Evolutionary conservation across 2,888 invertebrate genomes (phyloP).

Genomic region (Uropetala carovei): DNA sequence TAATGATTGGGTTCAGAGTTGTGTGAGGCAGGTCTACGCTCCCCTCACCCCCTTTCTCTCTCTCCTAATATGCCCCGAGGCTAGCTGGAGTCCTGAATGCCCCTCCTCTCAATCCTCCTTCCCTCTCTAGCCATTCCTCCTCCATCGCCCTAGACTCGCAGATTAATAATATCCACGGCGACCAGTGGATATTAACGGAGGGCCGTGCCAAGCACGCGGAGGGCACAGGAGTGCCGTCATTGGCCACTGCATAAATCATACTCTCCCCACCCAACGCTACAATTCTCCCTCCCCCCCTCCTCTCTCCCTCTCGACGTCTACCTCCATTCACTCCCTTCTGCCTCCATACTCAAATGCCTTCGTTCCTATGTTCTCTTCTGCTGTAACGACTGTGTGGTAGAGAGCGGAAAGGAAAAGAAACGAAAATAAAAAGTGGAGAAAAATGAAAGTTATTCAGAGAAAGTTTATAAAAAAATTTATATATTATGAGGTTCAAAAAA

Average conservation of each 20-base stretch:
- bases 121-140: neutral
- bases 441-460: neutral
- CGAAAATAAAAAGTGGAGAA: neutral
- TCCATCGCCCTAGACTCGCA: constrained; percentile 20
- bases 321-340: neutral
- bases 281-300: neutral
- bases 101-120: neutral
- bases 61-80: neutral
- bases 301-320: neutral
- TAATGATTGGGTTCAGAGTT: neutral
- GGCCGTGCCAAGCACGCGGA: constrained; percentile 48
- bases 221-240: constrained; percentile 44
- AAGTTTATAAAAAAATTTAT: neutral
- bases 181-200: constrained; percentile 52
- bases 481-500: neutral
- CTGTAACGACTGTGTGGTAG: neutral
- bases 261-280: neutral
- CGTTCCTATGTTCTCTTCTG: neutral
- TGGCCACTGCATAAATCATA: constrained; percentile 58
- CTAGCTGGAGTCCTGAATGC: neutral
- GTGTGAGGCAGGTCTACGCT: neutral
- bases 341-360: neutral
- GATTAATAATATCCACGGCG: constrained; percentile 60
- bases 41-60: neutral
- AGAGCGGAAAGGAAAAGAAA: neutral